Base-by-base conservation (phyloP, 2,888 invertebrate species). In the Idaea aversata region DNA sequence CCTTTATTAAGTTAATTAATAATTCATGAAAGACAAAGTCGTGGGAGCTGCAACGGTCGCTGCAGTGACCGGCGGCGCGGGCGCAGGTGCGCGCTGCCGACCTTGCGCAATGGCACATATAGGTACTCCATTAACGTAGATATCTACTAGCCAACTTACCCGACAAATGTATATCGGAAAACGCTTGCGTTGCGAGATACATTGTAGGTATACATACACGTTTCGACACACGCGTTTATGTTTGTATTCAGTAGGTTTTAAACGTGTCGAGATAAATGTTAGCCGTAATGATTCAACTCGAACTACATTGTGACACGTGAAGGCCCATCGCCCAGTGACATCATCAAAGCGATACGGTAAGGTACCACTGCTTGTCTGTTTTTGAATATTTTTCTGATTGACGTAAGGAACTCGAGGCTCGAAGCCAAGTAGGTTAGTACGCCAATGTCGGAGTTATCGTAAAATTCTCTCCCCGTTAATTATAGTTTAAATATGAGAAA, bases 21-120 rank as follows among this genome's bases (percentile, higher is more conserved):
- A 80, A 87, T 85, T 79, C 77, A 84, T 83, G 77, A 77, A 75
- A 72, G 13, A 59, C 59, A 59, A 59, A 59, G 73, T 84, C 84
- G 87, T 87, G 85, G 85, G 86, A 86, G 87, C 86, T 85, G 84
- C 87, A 88, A 88, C 88, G 83, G 85, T 81, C 83, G 80, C 76
- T 85, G 85, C 87, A 85, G 82, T 77, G 81, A 72, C 83, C 81
- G 82, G 78, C 73, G 71, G 78, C 71, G 77, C 73, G 71, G 70
- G 64, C 82, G 86, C 90, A 88, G 87, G 87, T 88, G 89, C 83
- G 89, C 83, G 84, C 80, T 76, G 79, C 78, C 87, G 87, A 90
- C 91, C 90, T 91, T 91, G 90, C 88, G 88, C 86, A 90, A 90
- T 89, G 88, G 81, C 88, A 88, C 83, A 84, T 84, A 78, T 76